These are phyloP conservation scores for Amiota mariae DNA, from an alignment of 2,888 invertebrate genomes.

Conservation along the genomic window DNA sequence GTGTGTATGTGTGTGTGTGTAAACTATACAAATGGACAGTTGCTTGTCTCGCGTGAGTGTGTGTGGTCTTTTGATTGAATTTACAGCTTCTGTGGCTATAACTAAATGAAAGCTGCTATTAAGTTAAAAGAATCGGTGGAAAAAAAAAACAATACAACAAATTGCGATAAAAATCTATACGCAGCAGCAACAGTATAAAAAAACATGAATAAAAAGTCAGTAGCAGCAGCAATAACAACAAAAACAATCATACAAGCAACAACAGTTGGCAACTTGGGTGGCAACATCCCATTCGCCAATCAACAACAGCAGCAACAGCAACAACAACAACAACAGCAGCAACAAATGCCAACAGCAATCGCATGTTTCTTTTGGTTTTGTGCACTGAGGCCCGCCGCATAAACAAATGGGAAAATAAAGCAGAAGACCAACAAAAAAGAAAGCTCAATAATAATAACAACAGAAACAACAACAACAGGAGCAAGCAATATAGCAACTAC, in stretches of 20 bases:
- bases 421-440: slow-evolving; percentile 34
- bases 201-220: slow-evolving; percentile 50
- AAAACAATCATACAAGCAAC: slow-evolving; percentile 33
- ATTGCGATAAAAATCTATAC: slow-evolving; percentile 30
- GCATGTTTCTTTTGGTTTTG: slow-evolving; percentile 41
- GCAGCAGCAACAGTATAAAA: slow-evolving; percentile 53
- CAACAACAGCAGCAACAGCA: slow-evolving; percentile 36
- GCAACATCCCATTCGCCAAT: slow-evolving; percentile 62
- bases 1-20: neutral
- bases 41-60: slow-evolving; percentile 1
- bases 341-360: slow-evolving; percentile 34
- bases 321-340: neutral
- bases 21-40: neutral
- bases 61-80: slow-evolving; percentile 13
- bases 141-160: no score
- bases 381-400: slow-evolving; percentile 31
- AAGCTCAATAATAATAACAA: slow-evolving; percentile 40
- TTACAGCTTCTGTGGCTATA: slow-evolving; percentile 16
- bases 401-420: slow-evolving; percentile 37
- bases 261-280: slow-evolving; percentile 64
- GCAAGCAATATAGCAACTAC: slow-evolving; percentile 34
- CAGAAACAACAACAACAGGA: slow-evolving; percentile 45
- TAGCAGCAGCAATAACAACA: slow-evolving; percentile 46
- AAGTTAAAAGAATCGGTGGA: neutral
- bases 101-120: slow-evolving; percentile 25